Evolutionary conservation across 2,888 invertebrate genomes (phyloP).

Genomic region (Diabrotica balteata): DNA sequence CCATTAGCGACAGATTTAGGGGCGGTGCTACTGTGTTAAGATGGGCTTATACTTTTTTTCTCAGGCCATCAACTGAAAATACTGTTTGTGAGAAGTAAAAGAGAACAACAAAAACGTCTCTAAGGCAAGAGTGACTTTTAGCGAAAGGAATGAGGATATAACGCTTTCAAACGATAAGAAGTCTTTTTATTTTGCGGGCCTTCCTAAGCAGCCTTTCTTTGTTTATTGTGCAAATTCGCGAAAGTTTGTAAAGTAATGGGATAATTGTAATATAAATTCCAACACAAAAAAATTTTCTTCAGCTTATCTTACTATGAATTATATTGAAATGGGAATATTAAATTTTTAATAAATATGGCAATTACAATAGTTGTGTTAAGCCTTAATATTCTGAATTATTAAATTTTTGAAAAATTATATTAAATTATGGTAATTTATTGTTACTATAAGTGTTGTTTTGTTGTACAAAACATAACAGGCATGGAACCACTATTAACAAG

Average conservation of each 20-base stretch:
- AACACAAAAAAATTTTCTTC: no score
- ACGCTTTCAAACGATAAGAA: constrained; percentile 17
- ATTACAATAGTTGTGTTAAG: no score
- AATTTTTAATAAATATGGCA: no score
- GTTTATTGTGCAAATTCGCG: constrained; percentile 17
- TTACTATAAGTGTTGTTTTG: no score
- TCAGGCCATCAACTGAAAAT: constrained; percentile 22
- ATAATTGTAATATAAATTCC: constrained; percentile 1
- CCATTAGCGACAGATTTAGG: constrained; percentile 39
- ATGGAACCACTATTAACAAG: no score
- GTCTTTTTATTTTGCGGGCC: constrained; percentile 11
- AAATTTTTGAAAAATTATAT: no score
- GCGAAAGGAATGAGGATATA: constrained; percentile 11
- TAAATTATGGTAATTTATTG: no score
- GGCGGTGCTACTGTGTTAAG: constrained; percentile 33
- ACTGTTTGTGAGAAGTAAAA: constrained; percentile 21
- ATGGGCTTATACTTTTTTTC: constrained; percentile 31
- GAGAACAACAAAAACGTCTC: constrained; percentile 20
- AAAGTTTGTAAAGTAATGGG: constrained; percentile 16
- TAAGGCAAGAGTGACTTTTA: constrained; percentile 1
- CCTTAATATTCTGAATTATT: no score
- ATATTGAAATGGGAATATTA: no score
- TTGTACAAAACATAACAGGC: no score
- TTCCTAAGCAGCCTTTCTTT: constrained; percentile 14
- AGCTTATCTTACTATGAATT: no score